Percentiles rank a stretch among this genome's conserved stretches.
Conservation (phyloP, 2,113 vertebrate genomes). For the Poecile atricapillus region DNA sequence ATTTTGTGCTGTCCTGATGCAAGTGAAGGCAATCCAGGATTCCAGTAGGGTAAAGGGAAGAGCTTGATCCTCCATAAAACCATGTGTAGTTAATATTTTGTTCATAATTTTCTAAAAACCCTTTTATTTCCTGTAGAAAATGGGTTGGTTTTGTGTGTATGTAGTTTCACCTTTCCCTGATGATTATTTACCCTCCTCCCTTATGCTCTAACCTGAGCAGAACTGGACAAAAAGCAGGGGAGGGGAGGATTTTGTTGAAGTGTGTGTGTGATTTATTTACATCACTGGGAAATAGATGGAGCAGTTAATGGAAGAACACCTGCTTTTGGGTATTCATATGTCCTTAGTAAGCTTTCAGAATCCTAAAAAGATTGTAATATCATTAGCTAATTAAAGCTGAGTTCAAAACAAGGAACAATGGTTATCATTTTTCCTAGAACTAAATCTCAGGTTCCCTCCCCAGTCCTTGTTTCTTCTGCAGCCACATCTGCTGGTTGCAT, state of each 20-base stretch:
- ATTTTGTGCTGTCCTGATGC: background rate
- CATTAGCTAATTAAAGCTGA: conserved; percentile 14
- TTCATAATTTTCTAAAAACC: background rate
- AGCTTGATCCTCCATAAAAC: background rate
- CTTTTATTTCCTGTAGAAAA: fast-evolving
- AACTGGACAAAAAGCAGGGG: background rate
- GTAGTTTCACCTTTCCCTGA: background rate
- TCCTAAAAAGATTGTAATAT: conserved; percentile 29
- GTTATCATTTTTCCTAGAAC: background rate
- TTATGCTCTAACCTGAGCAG: background rate
- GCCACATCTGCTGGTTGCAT: background rate
- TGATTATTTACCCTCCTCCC: background rate
- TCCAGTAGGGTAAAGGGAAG: background rate
- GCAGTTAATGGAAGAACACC: conserved; percentile 34
- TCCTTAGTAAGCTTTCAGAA: conserved; percentile 24
- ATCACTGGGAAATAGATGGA: conserved; percentile 20
- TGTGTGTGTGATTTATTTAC: background rate
- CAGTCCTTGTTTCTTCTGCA: background rate
- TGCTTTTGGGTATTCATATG: conserved; percentile 25
- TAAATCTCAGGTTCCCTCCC: background rate
- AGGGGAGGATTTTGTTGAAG: background rate
- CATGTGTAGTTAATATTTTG: background rate
- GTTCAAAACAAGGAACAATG: conserved; percentile 29
- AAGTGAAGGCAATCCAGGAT: background rate
- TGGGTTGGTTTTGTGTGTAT: background rate